Evolutionary conservation across 1,140 invertebrate species (phyloP), one percentile per base, ranked within the genome.

Genomic region (Teleopsis dalmanni): DNA sequence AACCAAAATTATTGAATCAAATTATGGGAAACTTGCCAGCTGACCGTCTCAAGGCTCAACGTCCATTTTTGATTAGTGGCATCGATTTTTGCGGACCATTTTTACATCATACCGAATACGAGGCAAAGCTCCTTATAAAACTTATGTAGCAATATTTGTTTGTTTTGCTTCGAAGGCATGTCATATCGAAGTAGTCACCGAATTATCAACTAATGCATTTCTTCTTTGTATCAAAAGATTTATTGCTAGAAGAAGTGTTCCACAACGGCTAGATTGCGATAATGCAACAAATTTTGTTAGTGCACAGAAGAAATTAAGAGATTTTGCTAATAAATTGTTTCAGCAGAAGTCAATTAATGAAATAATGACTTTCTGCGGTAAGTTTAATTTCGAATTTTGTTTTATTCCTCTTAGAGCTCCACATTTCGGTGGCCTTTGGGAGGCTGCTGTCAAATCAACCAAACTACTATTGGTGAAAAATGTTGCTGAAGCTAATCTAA

Each of bases 261-360:
- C 44, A 4, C 23, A 36, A 0, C 52, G 46, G 1, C 53, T 71
- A 1, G 52, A 56, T 21, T 62, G 52, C 2, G 68, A 72, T 25
- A 62, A 63, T 42, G 68, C 57, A 0, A 70, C 62, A 0, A 72
- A 67, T 47, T 68, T 71, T 36, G 46, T 57, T 2, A 57, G n/a
- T n/a, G n/a, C n/a, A n/a, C n/a, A n/a, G n/a, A n/a, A n/a, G n/a
- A n/a, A n/a, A n/a, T n/a, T n/a, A n/a, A n/a, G n/a, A n/a, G n/a
- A n/a, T n/a, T n/a, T n/a, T n/a, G n/a, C n/a, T n/a, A n/a, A n/a
- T n/a, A 59, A 4, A 57, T 3, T 23, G 37, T 42, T 29, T 22
- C 46, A 9, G 25, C 34, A 10, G n/a, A n/a, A n/a, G 45, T 49
- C 25, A 19, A 23, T 7, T 26, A 18, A 13, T 9, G n/a, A 21